Percentiles rank a stretch among this genome's conserved stretches.
These are phyloP conservation scores for Actinia equina DNA, from an alignment of 64 coral and sea anemone species.

Conservation along the genomic window DNA sequence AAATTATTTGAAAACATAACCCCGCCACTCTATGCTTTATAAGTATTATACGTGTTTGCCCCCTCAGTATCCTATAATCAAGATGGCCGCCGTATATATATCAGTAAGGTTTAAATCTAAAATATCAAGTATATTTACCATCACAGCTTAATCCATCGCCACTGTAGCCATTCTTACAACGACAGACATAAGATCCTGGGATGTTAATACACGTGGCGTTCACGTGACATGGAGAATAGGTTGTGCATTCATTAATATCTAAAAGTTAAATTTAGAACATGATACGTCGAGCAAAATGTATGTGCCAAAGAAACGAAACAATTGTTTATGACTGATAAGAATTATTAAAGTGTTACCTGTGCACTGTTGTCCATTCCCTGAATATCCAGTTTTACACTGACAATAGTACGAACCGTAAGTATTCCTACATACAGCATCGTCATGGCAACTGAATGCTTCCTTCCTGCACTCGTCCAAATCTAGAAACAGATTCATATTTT, in stretches of 20 bases:
- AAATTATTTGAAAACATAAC: no score
- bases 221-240: slow-evolving; percentile 24
- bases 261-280: no score
- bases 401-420: slow-evolving; percentile 30
- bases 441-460: slow-evolving; percentile 14
- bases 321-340: no score
- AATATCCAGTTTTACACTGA: slow-evolving; percentile 27
- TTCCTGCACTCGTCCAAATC: slow-evolving; percentile 42
- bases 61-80: no score
- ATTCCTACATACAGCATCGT: slow-evolving; percentile 25
- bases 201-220: slow-evolving; percentile 26
- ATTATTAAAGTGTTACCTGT: background rate
- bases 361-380: slow-evolving; percentile 17
- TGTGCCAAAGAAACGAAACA: no score
- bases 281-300: no score
- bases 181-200: slow-evolving; percentile 10
- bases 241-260: slow-evolving; percentile 45
- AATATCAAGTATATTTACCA: no score
- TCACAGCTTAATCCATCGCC: slow-evolving; percentile 36
- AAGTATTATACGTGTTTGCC: no score
- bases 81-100: no score
- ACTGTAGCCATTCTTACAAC: slow-evolving; percentile 26
- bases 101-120: no score
- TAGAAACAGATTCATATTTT: background rate
- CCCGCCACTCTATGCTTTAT: no score